Percentiles rank a stretch among this genome's conserved stretches.
These are phyloP conservation scores for Synergus gifuensis DNA, from an alignment of 2,888 invertebrate genomes.

Conservation along the genomic window DNA sequence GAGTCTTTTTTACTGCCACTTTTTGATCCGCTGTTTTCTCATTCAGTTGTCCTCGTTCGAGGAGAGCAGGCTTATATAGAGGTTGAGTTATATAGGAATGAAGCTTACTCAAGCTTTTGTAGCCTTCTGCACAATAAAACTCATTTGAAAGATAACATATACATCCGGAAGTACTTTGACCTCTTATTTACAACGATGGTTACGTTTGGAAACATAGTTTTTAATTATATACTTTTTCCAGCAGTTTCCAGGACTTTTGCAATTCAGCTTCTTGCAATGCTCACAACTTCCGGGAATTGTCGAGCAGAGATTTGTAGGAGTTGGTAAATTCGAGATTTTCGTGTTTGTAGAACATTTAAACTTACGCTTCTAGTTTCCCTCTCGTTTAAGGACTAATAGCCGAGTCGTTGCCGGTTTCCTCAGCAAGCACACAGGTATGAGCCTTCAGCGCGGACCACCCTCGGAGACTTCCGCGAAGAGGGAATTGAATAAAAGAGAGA, in stretches of 20 bases:
- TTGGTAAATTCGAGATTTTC: background rate
- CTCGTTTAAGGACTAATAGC: conserved; percentile 53
- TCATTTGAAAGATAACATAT: background rate
- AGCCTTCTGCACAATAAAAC: background rate
- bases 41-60: background rate
- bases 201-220: background rate
- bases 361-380: background rate
- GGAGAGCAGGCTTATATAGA: background rate
- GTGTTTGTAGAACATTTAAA: background rate
- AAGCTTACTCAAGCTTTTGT: background rate
- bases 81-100: background rate
- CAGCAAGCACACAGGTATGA: conserved; percentile 46
- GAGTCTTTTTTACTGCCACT: background rate
- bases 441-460: conserved; percentile 50
- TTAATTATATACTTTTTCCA: no score
- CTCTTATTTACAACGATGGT: background rate
- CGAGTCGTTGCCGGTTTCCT: conserved; percentile 52
- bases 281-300: no score
- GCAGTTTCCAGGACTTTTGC: no score
- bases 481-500: conserved; percentile 43
- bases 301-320: no score
- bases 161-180: background rate
- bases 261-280: no score
- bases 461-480: conserved; percentile 47
- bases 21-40: background rate